Evolutionary conservation across 2,113 vertebrate genomes (phyloP), one percentile per base, ranked within the genome.

Genomic region (Myotis davidii): DNA sequence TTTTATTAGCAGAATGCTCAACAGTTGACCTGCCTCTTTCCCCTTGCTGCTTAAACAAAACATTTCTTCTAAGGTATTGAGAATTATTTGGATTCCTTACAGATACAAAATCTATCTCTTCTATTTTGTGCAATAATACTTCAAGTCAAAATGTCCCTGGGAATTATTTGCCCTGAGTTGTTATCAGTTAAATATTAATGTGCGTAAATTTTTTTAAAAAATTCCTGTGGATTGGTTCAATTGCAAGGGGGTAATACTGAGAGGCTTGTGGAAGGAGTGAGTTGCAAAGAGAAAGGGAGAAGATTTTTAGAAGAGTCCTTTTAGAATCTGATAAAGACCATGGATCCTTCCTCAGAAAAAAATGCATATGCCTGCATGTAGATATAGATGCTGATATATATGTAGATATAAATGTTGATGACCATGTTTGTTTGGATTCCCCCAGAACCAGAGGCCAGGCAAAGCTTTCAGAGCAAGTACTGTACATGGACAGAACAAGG

Each of bases 1-100:
- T 92, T 97, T 97, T 97, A 96, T 96, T 96, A 76, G 94, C 87
- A 87, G 74, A 90, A 91, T 88, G 54, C 61, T 85, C 34, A 90
- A 32, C 61, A 82, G 84, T 73, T 93, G 92, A 85, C 82, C 64
- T 25, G 8, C 88, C 18, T 78, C 50, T 81, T 96, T 82, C 32
- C 37, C 27, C 95, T 93, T 91, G 39, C 17, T 95, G 4, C 77
- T 95, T 96, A 34, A 84, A 91, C 81, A 65, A 52, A 92, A 88
- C 69, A 50, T 65, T 85, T 48, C 25, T 42, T 45, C 29, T 50
- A 73, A 59, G 29, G 5, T 90, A 82, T 91, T 77, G 29, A 77
- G 81, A 92, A 90, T 82, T 73, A 67, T 84, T 69, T 72, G 42
- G 18, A 76, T 88, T 92, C 23, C n/a, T 93, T 85, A 23, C 72